These are phyloP conservation scores for Anthophora plumipes DNA, from an alignment of 2,888 invertebrate species.

Conservation along the genomic window DNA sequence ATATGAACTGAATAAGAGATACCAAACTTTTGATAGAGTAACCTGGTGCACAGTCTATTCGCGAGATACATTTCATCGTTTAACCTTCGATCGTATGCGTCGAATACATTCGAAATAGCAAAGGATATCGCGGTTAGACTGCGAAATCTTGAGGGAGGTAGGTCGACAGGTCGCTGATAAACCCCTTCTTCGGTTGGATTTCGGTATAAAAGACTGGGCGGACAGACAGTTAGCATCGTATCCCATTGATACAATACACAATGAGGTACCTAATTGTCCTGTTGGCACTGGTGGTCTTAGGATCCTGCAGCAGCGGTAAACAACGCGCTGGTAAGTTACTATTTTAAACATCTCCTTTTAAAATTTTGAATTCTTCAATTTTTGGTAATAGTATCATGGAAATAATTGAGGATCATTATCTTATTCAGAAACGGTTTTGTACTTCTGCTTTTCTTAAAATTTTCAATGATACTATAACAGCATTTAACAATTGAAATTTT, in stretches of 20 bases:
- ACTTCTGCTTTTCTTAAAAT: neutral
- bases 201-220: slow-evolving; percentile 80
- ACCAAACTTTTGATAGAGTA: neutral
- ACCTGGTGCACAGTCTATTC: slow-evolving; percentile 10
- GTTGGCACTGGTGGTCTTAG: slow-evolving; percentile 80
- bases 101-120: slow-evolving; percentile 56
- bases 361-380: neutral
- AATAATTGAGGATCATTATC: neutral
- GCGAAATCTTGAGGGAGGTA: slow-evolving; percentile 62
- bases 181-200: slow-evolving; percentile 74
- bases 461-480: neutral
- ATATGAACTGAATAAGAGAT: neutral
- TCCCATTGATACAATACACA: slow-evolving; percentile 75
- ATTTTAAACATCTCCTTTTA: neutral
- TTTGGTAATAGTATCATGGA: neutral
- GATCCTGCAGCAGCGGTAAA: slow-evolving; percentile 72
- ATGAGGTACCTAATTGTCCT: slow-evolving; percentile 81
- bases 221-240: slow-evolving; percentile 66
- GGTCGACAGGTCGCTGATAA: slow-evolving; percentile 80
- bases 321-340: slow-evolving; percentile 80
- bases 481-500: neutral
- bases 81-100: slow-evolving; percentile 71
- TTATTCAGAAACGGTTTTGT: neutral
- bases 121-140: slow-evolving; percentile 68
- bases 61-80: slow-evolving; percentile 55